Percentiles rank a stretch among this genome's conserved stretches.
These are phyloP conservation scores for Heteromyza rotundicornis DNA, from an alignment of 2,888 invertebrate genomes.

Conservation along the genomic window DNA sequence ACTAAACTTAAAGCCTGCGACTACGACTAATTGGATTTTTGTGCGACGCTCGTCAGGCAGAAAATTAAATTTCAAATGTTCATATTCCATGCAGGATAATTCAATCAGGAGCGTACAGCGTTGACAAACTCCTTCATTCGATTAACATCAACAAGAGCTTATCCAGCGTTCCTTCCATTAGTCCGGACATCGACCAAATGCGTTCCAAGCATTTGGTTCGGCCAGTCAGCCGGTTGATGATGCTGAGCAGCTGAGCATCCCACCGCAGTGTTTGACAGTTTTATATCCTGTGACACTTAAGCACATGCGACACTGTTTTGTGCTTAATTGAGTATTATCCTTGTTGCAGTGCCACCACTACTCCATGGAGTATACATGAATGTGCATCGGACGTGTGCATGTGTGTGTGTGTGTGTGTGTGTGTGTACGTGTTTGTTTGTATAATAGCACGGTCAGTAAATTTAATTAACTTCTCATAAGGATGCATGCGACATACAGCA, in stretches of 20 bases:
- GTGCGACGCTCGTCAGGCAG: too few species aligned
- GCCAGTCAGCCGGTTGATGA: too few species aligned
- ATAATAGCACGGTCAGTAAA: constrained; percentile 53
- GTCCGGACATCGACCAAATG: not conserved
- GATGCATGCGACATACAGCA: constrained; percentile 48
- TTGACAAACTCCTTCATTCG: too few species aligned
- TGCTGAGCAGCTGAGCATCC: too few species aligned
- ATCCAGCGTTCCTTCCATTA: not conserved
- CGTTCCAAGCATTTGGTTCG: not conserved
- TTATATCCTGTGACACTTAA: constrained; percentile 45
- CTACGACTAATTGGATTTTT: not conserved
- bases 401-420: constrained; percentile 9
- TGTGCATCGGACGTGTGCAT: not conserved
- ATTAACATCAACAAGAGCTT: not conserved
- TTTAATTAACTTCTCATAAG: constrained; percentile 53
- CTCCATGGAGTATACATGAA: not conserved
- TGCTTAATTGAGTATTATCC: constrained; percentile 53
- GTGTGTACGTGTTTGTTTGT: constrained; percentile 44
- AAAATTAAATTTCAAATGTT: not conserved
- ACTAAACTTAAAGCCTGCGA: too few species aligned
- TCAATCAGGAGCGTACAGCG: not conserved
- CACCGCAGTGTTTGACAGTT: not conserved
- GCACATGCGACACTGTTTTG: constrained; percentile 51
- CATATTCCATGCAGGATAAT: not conserved
- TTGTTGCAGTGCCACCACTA: constrained; percentile 36